Conservation (phyloP, 2,113 vertebrate species). For the Pycnonotus jocosus region DNA sequence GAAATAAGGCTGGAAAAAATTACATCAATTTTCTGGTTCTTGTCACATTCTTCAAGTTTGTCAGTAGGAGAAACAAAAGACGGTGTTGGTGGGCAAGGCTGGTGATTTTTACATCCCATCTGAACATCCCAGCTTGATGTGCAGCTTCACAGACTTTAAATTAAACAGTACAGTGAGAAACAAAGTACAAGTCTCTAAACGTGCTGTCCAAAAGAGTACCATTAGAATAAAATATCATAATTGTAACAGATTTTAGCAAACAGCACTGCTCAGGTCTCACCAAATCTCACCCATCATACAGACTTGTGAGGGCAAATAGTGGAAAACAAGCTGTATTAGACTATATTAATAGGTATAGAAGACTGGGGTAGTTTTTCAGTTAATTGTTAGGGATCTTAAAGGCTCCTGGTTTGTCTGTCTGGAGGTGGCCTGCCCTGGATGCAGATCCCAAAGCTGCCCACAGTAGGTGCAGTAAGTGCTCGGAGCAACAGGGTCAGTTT, state of each 20-base stretch:
- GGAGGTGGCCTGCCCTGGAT: not conserved
- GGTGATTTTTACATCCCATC: not conserved
- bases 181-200: not conserved
- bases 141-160: not conserved
- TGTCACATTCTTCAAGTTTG: not conserved
- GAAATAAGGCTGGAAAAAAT: not conserved
- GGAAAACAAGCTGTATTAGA: not conserved
- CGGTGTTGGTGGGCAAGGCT: not conserved
- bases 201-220: not conserved
- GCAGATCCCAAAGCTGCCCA: not conserved
- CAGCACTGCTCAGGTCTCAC: not conserved
- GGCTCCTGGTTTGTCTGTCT: not conserved
- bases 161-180: not conserved
- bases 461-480: accelerated
- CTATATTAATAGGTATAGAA: not conserved
- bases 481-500: accelerated
- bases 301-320: not conserved
- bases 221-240: not conserved
- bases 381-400: not conserved
- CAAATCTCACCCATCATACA: not conserved
- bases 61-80: not conserved
- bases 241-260: not conserved
- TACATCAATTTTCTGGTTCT: not conserved
- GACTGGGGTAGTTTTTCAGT: not conserved
- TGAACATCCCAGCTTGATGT: not conserved